Percentiles rank a stretch among this genome's conserved stretches.
Evolutionary conservation across 2,797 vertebrate genomes (phyloP).

Genomic region (Acrocephalus scirpaceus): DNA sequence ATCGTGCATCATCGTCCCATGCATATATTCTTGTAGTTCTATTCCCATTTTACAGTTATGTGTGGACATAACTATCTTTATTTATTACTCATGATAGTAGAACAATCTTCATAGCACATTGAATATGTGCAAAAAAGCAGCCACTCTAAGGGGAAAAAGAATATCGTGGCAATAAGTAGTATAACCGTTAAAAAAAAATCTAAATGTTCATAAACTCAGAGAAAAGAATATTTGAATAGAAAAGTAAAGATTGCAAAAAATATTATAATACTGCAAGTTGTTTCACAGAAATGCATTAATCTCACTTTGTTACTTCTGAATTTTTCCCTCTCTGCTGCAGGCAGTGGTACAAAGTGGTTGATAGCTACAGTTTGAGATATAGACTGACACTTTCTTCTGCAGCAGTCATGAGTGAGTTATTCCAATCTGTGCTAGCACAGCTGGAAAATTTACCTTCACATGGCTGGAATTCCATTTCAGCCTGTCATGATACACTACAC

Average conservation of each 20-base stretch:
- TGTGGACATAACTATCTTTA: background rate
- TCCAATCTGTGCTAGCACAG: constrained; percentile 73
- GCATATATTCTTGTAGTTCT: background rate
- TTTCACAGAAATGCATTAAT: constrained; percentile 43
- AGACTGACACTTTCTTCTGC: constrained; percentile 72
- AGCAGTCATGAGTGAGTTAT: constrained; percentile 78
- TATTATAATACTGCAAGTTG: background rate
- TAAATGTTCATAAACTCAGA: background rate
- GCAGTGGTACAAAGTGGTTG: constrained; percentile 49
- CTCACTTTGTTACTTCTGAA: constrained; percentile 37
- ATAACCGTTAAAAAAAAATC: background rate
- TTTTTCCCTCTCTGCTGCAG: constrained; percentile 12
- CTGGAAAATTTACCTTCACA: constrained; percentile 80
- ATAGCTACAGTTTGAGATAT: constrained; percentile 71
- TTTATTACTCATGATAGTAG: background rate
- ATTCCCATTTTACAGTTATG: background rate
- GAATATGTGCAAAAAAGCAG: background rate
- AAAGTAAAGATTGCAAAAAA: background rate
- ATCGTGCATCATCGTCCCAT: background rate
- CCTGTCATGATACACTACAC: constrained; percentile 79
- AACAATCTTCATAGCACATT: background rate
- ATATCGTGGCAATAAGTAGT: background rate
- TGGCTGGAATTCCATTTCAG: constrained; percentile 74
- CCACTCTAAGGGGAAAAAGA: background rate
- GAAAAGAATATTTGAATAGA: background rate